A percentile compares a stretch with the other conserved stretches of the same genome.
phyloP scores from a whole-genome alignment of 2,113 vertebrate species.

The Bubo scandiacus region DNA sequence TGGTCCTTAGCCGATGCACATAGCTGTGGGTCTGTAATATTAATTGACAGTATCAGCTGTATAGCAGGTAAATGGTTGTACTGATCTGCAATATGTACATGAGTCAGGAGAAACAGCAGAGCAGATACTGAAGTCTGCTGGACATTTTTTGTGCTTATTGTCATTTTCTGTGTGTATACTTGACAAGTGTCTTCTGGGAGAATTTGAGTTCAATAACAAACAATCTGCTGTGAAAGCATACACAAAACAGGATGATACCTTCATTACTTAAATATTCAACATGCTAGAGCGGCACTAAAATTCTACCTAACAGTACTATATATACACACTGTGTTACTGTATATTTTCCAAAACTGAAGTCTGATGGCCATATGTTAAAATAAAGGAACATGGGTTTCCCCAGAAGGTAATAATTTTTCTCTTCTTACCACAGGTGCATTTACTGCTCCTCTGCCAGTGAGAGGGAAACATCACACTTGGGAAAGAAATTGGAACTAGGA shows the following conservation, averaged over 20 bases:
- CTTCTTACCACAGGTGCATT: background rate
- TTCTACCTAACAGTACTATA: background rate
- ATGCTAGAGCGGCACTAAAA: background rate
- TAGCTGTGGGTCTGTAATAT: background rate
- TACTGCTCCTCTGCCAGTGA: background rate
- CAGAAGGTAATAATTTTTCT: background rate
- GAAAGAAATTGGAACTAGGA: background rate
- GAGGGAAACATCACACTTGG: background rate
- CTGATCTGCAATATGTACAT: background rate
- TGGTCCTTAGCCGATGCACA: background rate
- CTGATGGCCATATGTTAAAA: background rate
- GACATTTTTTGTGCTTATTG: background rate
- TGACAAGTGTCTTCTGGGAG: background rate
- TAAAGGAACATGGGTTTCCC: background rate
- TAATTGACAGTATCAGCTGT: background rate
- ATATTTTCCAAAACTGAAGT: background rate
- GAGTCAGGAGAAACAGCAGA: background rate
- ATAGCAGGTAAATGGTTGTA: background rate
- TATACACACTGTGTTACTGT: background rate
- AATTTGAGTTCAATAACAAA: background rate
- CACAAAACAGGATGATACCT: background rate
- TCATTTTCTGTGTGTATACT: background rate
- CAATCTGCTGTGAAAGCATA: background rate
- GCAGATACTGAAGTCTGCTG: background rate
- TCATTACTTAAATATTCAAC: background rate